A percentile compares a stretch with the other conserved stretches of the same genome.
Conservation (phyloP, 2,113 vertebrate species). For the Callithrix jacchus region DNA sequence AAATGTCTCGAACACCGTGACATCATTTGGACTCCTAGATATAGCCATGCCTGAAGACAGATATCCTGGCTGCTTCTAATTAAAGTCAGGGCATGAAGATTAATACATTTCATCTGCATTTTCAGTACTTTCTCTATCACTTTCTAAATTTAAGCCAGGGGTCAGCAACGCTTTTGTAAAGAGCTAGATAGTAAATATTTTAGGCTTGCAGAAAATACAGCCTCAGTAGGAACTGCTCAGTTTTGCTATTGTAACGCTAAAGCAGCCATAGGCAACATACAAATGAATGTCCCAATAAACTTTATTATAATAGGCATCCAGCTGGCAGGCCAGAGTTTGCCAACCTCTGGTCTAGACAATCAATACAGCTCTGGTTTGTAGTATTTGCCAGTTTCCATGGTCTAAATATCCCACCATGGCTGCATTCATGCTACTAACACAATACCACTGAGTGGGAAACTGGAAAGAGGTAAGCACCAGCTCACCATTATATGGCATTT, state of each 20-base stretch:
- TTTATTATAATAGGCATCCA: background rate
- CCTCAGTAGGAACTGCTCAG: background rate
- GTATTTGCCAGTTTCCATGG: background rate
- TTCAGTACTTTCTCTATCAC: background rate
- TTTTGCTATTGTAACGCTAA: background rate
- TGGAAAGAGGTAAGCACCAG: background rate
- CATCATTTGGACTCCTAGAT: background rate
- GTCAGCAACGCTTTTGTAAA: background rate
- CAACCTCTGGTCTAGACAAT: background rate
- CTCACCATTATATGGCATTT: background rate
- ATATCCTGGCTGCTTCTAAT: background rate
- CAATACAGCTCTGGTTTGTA: background rate
- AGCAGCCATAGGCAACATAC: background rate
- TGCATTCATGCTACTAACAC: background rate
- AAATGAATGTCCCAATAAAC: background rate
- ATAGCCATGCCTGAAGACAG: background rate
- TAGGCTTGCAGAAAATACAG: background rate
- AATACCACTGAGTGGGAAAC: background rate
- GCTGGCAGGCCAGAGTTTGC: background rate
- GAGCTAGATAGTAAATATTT: background rate
- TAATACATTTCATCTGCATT: background rate
- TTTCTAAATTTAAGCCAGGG: background rate
- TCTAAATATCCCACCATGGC: background rate
- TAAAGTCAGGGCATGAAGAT: background rate
- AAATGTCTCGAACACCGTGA: background rate